Evolutionary conservation across 2,113 vertebrate species (phyloP).

Genomic region (Eulemur rufifrons): DNA sequence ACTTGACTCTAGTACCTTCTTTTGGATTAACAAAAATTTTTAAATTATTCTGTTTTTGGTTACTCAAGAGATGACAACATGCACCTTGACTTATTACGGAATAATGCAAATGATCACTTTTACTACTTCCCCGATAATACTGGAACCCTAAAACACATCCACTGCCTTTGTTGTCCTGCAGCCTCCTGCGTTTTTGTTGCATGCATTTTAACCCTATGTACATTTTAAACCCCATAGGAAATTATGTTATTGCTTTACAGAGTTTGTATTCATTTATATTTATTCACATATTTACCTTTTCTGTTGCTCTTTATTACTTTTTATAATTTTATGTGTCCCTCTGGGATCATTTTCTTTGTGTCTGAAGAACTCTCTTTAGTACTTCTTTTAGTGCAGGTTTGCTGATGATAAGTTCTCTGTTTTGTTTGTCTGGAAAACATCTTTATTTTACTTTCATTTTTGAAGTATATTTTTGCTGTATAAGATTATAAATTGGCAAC

Average conservation of each 20-base stretch:
- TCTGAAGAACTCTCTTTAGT: slow-evolving; percentile 40
- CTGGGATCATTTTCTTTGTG: slow-evolving; percentile 45
- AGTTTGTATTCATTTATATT: slow-evolving; percentile 10
- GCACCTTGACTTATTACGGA: slow-evolving; percentile 6
- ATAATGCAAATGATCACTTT: not conserved
- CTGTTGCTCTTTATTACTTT: slow-evolving; percentile 40
- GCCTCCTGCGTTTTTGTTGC: slow-evolving; percentile 6
- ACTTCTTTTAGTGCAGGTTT: not conserved
- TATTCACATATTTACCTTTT: slow-evolving; percentile 32
- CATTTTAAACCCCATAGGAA: not conserved
- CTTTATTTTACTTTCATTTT: slow-evolving; percentile 48
- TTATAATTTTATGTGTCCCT: slow-evolving; percentile 7
- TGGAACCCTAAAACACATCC: not conserved
- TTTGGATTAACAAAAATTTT: slow-evolving; percentile 5
- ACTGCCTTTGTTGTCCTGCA: not conserved
- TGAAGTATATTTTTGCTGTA: not conserved
- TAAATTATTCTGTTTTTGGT: not conserved
- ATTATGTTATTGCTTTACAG: not conserved
- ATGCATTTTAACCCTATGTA: slow-evolving; percentile 40
- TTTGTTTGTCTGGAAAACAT: slow-evolving; percentile 14
- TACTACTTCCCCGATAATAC: not conserved
- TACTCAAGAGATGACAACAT: not conserved
- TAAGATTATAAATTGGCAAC: not conserved
- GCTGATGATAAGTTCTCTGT: slow-evolving; percentile 11
- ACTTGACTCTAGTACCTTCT: not conserved